Base-by-base conservation (phyloP, 2,113 vertebrate genomes). In the Shinisaurus crocodilurus region DNA sequence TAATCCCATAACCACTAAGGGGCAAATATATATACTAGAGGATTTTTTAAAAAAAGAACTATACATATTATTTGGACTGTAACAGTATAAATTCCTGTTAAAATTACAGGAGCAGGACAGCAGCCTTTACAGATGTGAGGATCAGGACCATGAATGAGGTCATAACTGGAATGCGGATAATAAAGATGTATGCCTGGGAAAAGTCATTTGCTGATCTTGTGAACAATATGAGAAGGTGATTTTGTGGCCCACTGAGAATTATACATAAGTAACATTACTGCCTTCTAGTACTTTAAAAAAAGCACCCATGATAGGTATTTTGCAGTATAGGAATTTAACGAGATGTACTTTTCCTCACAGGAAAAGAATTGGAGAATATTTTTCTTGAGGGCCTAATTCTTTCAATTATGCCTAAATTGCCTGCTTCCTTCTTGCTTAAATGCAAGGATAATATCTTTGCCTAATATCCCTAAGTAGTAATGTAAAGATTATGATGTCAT, bases 151-250 rank as follows among this genome's bases (percentile, higher is more conserved):
- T 99, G 99, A 99, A 99, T 88, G 99, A 99, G 92, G 99, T 99
- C 29, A 98, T 99, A 95, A 98, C 98, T 0, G 99, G 99, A 18
- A 99, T 99, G 69, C 97, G 98, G 93, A 99, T 99, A 93, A 99
- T 99, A 91, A 99, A 99, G 96, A 99, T 99, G 99, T 99, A 99
- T 25, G 98, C 98, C 1, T 99, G 99, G 99, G 99, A 99, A 93
- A 98, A 98, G 69, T 97, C 99, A 0, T 99, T 99, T 92, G 95
- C 98, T 0, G 96, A 98, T 34, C 97, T 99, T 88, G 97, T 99
- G 67, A 94, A 95, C 83, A 96, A 94, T 27, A 96, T 99, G 93
- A 97, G 99, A 96, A 98, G 97, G 99, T 99, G 98, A 97, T 96
- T n/a, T n/a, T 25, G 40, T 81, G 43, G 50, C 57, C 57, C 15